A percentile compares a stretch with the other conserved stretches of the same genome.
Evolutionary conservation across 2,888 invertebrate species (phyloP).

Genomic region (Morpho achilles): DNA sequence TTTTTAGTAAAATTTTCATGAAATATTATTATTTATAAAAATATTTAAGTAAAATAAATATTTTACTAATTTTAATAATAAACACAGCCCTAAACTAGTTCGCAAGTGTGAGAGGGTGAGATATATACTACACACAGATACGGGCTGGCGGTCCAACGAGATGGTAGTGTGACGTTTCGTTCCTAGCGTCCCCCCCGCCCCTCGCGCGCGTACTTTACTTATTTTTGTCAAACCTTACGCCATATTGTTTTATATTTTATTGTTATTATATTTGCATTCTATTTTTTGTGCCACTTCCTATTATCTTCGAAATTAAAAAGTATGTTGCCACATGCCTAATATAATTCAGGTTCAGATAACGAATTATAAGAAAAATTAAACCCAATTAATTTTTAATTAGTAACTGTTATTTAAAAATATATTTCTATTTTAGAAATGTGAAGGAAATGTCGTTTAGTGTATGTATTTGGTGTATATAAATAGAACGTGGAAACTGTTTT

Average conservation of each 20-base stretch:
- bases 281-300: slow-evolving; percentile 10
- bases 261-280: slow-evolving; percentile 30
- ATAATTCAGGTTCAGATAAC: no score
- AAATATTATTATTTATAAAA: neutral
- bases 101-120: slow-evolving; percentile 65
- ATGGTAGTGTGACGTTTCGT: slow-evolving; percentile 49
- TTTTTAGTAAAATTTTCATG: no score
- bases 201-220: slow-evolving; percentile 42
- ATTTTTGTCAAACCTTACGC: slow-evolving; percentile 63
- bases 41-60: neutral
- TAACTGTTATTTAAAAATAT: neutral
- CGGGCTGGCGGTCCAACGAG: slow-evolving; percentile 52
- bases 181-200: slow-evolving; percentile 45
- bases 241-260: slow-evolving; percentile 56
- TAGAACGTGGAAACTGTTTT: slow-evolving; percentile 5
- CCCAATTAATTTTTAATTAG: no score
- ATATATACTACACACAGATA: slow-evolving; percentile 59
- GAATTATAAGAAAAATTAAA: no score
- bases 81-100: slow-evolving; percentile 50
- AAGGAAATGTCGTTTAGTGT: slow-evolving; percentile 2
- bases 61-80: slow-evolving; percentile 11
- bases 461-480: slow-evolving; percentile 8
- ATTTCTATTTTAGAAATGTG: no score
- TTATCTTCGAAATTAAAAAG: slow-evolving; percentile 7
- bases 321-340: neutral